These are phyloP conservation scores for roundworm (Caenorhabditis elegans) DNA, from an alignment of 1,140 invertebrate species.

Conservation along the genomic window DNA sequence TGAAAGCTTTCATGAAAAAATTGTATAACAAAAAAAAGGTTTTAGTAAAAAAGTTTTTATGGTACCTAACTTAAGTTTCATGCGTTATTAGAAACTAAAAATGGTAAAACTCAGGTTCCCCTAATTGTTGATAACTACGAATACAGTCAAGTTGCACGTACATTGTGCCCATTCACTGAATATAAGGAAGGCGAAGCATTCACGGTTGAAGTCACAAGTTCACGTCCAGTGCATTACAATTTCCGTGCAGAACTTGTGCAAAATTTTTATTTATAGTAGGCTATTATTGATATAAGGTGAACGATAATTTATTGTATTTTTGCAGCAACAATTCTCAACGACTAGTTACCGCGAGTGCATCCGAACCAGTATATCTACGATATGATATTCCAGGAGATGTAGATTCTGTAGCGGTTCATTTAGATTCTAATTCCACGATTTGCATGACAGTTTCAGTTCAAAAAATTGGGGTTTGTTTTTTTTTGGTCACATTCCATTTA, in stretches of 20 bases:
- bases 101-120: background rate
- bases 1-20: background rate
- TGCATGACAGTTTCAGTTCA: slow-evolving; percentile 5
- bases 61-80: too few species aligned
- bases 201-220: slow-evolving; percentile 3
- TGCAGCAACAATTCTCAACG: background rate
- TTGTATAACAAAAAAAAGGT: too few species aligned
- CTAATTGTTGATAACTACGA: background rate
- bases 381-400: background rate
- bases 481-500: background rate
- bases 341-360: background rate
- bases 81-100: too few species aligned
- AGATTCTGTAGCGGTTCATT: background rate
- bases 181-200: slow-evolving; percentile 12
- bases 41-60: too few species aligned
- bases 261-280: background rate
- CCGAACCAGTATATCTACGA: background rate
- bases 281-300: background rate
- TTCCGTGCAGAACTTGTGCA: background rate
- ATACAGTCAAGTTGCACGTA: background rate
- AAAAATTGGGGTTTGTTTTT: background rate
- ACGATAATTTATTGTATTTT: background rate
- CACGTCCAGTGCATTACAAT: background rate
- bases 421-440: background rate
- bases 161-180: background rate